Percentiles rank a stretch among this genome's conserved stretches.
phyloP scores from a whole-genome alignment of 2,888 invertebrate species.

The Augochlorella aurata region DNA sequence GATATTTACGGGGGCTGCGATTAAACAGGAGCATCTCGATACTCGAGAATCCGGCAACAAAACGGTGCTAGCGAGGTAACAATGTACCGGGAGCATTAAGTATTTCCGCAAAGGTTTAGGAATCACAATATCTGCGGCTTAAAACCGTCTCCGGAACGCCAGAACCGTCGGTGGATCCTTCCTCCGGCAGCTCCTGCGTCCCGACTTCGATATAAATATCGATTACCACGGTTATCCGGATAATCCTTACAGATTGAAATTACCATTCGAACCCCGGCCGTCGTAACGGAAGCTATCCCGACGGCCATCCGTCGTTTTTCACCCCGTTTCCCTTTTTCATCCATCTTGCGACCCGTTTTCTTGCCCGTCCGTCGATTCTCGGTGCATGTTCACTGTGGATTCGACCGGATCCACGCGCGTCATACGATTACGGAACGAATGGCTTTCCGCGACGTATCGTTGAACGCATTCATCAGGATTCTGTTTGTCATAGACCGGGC shows the following conservation, averaged over 20 bases:
- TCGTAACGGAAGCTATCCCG: slow-evolving; percentile 40
- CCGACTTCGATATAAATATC: slow-evolving; percentile 75
- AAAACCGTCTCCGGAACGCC: slow-evolving; percentile 54
- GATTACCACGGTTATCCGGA: slow-evolving; percentile 77
- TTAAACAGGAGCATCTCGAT: slow-evolving; percentile 29
- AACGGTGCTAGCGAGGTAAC: slow-evolving; percentile 25
- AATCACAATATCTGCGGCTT: slow-evolving; percentile 67
- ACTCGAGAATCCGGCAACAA: slow-evolving; percentile 23
- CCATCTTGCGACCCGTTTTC: slow-evolving; percentile 4
- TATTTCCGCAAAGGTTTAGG: slow-evolving; percentile 54
- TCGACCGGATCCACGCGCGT: slow-evolving; percentile 25
- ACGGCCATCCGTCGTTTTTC: slow-evolving; percentile 43
- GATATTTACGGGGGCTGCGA: slow-evolving; percentile 9
- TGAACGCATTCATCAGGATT: slow-evolving; percentile 4
- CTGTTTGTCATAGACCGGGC: not conserved
- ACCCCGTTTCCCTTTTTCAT: slow-evolving; percentile 24
- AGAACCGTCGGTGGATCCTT: slow-evolving; percentile 49
- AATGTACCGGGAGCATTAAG: slow-evolving; percentile 47
- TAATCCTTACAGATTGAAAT: slow-evolving; percentile 78
- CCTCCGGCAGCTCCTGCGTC: slow-evolving; percentile 25
- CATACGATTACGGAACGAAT: not conserved
- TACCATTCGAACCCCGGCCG: slow-evolving; percentile 65
- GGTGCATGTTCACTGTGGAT: not conserved
- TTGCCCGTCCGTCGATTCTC: slow-evolving; percentile 51
- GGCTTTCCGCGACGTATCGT: not conserved